Evolutionary conservation across 2,113 vertebrate genomes (phyloP).

Genomic region (Dascyllus trimaculatus): DNA sequence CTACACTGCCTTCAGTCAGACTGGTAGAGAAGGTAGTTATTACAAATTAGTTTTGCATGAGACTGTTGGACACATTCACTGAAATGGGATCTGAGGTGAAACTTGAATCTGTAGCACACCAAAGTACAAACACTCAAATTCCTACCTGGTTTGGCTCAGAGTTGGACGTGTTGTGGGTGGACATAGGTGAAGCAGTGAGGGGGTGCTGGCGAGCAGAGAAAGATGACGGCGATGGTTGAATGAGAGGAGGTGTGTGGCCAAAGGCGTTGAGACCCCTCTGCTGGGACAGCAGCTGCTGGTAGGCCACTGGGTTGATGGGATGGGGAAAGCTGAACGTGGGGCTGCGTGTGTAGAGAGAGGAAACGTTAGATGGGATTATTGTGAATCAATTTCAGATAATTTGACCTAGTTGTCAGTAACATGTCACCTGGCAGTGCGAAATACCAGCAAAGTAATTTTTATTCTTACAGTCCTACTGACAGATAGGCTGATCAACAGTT

Average conservation of each 20-base stretch:
- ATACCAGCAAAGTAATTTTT: no score
- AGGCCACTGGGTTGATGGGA: conserved; percentile 94
- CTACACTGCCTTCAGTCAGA: no score
- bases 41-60: no score
- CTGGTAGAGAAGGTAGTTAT: no score
- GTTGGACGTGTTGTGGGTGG: conserved; percentile 82
- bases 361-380: background rate
- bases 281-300: conserved; percentile 96
- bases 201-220: conserved; percentile 90
- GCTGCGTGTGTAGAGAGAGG: conserved; percentile 75
- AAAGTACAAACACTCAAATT: background rate
- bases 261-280: conserved; percentile 93
- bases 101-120: no score
- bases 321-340: conserved; percentile 96
- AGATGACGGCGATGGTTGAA: conserved; percentile 90
- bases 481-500: no score
- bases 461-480: no score
- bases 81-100: no score
- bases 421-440: no score
- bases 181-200: conserved; percentile 84
- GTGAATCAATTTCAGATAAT: no score
- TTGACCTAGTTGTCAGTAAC: no score
- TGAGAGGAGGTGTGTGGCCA: conserved; percentile 92
- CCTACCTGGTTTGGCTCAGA: conserved; percentile 90
- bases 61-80: no score